A percentile compares a stretch with the other conserved stretches of the same genome.
Evolutionary conservation across 2,113 vertebrate genomes (phyloP).

Genomic region (Paralichthys olivaceus): DNA sequence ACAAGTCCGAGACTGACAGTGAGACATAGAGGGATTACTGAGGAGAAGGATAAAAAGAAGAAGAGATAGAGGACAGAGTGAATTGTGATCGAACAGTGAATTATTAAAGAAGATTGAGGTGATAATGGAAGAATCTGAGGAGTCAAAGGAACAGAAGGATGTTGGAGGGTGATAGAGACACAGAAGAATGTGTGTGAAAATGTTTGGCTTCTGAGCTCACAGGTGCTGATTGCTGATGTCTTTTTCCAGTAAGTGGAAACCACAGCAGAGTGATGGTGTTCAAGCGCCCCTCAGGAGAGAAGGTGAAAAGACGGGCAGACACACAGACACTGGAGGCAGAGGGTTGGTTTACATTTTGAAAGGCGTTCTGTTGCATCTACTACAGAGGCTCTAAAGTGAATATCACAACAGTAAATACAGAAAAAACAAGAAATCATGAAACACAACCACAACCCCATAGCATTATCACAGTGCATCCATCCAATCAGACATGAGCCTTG

Average conservation of each 20-base stretch:
- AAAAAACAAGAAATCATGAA: too few relatives aligned
- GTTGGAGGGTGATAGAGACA: slow-evolving; percentile 18
- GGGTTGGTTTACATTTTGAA: not conserved
- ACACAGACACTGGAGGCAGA: not conserved
- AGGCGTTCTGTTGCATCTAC: not conserved
- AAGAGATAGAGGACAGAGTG: not conserved
- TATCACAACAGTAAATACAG: not conserved
- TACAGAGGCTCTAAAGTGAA: not conserved
- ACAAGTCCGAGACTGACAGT: not conserved
- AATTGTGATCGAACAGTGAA: not conserved
- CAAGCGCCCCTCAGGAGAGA: slow-evolving; percentile 22
- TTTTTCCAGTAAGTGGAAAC: slow-evolving; percentile 44
- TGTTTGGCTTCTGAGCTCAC: slow-evolving; percentile 40
- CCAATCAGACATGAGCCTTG: not conserved
- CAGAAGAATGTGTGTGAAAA: slow-evolving; percentile 18
- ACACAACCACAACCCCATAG: too few relatives aligned
- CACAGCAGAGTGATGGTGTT: slow-evolving; percentile 29
- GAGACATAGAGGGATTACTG: not conserved
- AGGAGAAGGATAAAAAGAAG: slow-evolving; percentile 19
- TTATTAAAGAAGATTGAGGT: slow-evolving; percentile 16
- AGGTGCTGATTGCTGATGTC: slow-evolving; percentile 52
- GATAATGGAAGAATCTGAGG: not conserved
- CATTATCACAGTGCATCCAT: not conserved
- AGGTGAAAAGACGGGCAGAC: slow-evolving; percentile 14
- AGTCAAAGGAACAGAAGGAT: not conserved